A percentile compares a stretch with the other conserved stretches of the same genome.
These are phyloP conservation scores for Emydura subglobosa DNA, from an alignment of 2,113 vertebrate species.

Conservation along the genomic window DNA sequence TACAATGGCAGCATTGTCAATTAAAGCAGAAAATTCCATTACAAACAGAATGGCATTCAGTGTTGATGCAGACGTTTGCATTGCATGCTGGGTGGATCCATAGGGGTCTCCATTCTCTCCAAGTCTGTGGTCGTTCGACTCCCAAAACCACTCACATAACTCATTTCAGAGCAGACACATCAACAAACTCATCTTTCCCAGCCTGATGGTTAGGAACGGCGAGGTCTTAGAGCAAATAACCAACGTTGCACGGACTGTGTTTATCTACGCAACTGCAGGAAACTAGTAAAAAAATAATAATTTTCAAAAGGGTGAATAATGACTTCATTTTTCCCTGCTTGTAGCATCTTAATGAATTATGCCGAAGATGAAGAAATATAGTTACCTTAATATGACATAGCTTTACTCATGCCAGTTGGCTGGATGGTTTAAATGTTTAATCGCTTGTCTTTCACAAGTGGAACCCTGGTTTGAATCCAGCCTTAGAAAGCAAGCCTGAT, in stretches of 20 bases:
- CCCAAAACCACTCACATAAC: not conserved
- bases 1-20: not conserved
- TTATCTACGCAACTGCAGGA: not conserved
- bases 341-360: constrained; percentile 23
- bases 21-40: not conserved
- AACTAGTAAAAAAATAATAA: not conserved
- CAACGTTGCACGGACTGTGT: accelerated
- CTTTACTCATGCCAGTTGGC: constrained; percentile 41
- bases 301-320: constrained; percentile 32
- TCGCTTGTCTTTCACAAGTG: constrained; percentile 15
- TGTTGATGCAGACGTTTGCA: not conserved
- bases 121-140: not conserved
- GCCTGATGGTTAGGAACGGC: accelerated
- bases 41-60: not conserved
- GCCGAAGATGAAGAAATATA: not conserved
- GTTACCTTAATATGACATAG: not conserved
- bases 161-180: not conserved
- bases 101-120: not conserved
- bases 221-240: accelerated
- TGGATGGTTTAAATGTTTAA: constrained; percentile 38
- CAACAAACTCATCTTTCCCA: not conserved
- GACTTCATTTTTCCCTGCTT: not conserved
- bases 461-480: constrained; percentile 61
- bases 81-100: not conserved
- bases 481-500: constrained; percentile 66